These are phyloP conservation scores for Deilephila porcellus DNA, from an alignment of 2,888 invertebrate species.

Conservation along the genomic window DNA sequence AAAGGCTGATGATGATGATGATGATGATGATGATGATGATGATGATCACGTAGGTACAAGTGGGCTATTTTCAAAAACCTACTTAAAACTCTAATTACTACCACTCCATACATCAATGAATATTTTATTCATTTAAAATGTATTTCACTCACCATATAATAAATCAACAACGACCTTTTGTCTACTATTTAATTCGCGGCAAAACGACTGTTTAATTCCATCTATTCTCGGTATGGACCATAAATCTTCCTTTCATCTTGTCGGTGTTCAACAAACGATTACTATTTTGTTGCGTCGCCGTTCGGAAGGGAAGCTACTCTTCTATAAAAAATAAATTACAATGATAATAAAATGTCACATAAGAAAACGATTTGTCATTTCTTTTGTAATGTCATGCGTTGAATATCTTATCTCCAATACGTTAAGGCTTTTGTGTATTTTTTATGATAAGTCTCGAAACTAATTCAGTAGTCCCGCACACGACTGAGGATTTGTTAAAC, in stretches of 20 bases:
- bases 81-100: too few relatives aligned
- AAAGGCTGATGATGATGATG: too few relatives aligned
- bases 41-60: too few relatives aligned
- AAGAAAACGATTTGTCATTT: neutral
- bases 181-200: slow-evolving; percentile 12
- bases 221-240: slow-evolving; percentile 30
- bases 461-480: neutral
- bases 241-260: slow-evolving; percentile 29
- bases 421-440: neutral
- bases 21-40: too few relatives aligned
- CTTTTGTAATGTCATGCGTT: neutral
- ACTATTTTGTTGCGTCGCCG: slow-evolving; percentile 1
- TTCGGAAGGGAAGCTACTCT: neutral
- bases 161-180: slow-evolving; percentile 12
- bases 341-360: slow-evolving; percentile 12
- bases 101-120: neutral
- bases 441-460: neutral
- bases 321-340: slow-evolving; percentile 6
- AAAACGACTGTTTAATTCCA: slow-evolving; percentile 28
- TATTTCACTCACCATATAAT: neutral
- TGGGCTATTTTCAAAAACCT: too few relatives aligned
- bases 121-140: neutral
- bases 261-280: slow-evolving; percentile 20
- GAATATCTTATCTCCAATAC: neutral
- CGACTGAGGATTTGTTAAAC: neutral